Percentiles rank a stretch among this genome's conserved stretches.
Conservation (phyloP, 2,113 vertebrate genomes). For the Indicator maculatus region DNA sequence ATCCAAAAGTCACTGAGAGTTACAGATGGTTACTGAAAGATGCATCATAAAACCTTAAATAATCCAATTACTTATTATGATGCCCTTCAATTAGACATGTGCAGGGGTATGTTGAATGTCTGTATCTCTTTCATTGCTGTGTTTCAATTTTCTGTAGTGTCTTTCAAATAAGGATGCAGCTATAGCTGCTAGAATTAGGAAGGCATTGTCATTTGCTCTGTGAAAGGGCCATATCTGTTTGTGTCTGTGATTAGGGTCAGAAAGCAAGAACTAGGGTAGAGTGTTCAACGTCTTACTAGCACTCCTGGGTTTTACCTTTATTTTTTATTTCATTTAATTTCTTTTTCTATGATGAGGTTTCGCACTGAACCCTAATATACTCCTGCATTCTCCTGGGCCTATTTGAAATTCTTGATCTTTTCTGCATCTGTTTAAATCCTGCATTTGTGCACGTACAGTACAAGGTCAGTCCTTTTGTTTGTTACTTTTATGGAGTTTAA, state of each 20-base stretch:
- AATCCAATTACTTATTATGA: background rate
- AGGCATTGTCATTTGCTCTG: background rate
- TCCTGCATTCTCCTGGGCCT: constrained; percentile 57
- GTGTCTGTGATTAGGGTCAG: background rate
- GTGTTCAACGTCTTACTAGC: constrained; percentile 1
- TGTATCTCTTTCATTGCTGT: background rate
- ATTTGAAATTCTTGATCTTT: constrained; percentile 68
- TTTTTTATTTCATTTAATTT: constrained; percentile 48
- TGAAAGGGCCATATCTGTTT: background rate
- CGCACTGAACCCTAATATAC: constrained; percentile 47
- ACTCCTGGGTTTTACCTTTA: constrained; percentile 31
- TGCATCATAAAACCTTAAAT: background rate
- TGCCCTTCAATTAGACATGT: background rate
- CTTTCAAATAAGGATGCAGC: background rate
- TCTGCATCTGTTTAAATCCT: constrained; percentile 69
- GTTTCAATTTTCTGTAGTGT: background rate
- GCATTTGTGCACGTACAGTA: constrained; percentile 51
- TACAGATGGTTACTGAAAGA: constrained; percentile 1
- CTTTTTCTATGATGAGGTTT: constrained; percentile 47
- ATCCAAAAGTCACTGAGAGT: background rate
- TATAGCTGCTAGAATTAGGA: constrained; percentile 1
- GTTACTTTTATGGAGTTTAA: constrained; percentile 73
- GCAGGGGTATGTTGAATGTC: background rate
- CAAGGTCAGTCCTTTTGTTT: constrained; percentile 57
- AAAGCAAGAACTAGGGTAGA: background rate